Evolutionary conservation across 2,888 invertebrate species (phyloP).

Genomic region (Mycalesis mineus): DNA sequence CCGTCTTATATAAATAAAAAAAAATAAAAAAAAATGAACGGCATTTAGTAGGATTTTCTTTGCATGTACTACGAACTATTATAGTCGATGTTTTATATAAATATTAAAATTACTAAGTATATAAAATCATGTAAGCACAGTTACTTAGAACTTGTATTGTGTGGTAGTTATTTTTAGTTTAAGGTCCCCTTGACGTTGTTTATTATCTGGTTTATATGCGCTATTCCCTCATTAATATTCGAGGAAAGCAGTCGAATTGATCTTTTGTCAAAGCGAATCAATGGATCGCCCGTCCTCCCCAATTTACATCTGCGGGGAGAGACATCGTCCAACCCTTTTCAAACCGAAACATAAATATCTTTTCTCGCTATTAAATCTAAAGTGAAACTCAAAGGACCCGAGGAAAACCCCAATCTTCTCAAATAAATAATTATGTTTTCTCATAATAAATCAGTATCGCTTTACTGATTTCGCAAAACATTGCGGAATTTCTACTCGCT

Average conservation of each 20-base stretch:
- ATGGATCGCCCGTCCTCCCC: background rate
- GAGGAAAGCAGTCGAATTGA: background rate
- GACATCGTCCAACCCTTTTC: background rate
- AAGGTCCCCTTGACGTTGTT: no score
- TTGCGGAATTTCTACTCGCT: no score
- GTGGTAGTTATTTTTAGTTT: no score
- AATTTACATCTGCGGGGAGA: background rate
- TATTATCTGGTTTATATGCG: background rate
- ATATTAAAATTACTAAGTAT: no score
- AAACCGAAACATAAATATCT: conserved; percentile 6
- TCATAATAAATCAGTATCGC: background rate
- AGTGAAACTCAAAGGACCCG: background rate
- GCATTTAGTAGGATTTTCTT: no score
- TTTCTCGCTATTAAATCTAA: background rate
- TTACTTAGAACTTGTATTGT: no score
- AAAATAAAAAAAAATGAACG: no score
- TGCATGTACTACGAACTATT: no score
- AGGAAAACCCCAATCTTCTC: background rate
- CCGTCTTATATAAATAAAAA: no score
- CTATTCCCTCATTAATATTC: background rate
- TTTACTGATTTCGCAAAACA: background rate
- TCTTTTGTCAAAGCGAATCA: conserved; percentile 1
- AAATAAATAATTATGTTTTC: background rate
- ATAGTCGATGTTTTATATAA: no score
- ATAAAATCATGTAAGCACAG: no score